Base-by-base conservation (phyloP, 35 echinoderm and acorn worm species). In the Diadema setosum region DNA sequence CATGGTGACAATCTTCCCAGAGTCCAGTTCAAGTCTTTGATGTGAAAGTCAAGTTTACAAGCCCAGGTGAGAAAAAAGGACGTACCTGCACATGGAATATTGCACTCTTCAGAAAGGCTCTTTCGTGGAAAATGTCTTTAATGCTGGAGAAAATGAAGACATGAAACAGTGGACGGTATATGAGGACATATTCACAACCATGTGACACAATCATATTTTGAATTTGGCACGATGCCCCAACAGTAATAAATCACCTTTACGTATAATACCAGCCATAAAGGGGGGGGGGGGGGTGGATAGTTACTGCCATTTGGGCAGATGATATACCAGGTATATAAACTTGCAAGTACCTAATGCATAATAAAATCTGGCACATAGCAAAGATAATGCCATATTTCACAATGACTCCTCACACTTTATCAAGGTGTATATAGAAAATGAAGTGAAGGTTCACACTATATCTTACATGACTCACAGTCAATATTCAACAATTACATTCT, bases 1-100 rank as follows among this genome's bases (percentile, higher is more conserved):
- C n/a, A n/a, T n/a, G n/a, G n/a, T n/a, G n/a, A n/a, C n/a, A n/a
- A n/a, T n/a, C n/a, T n/a, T n/a, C n/a, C n/a, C n/a, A n/a, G n/a
- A n/a, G n/a, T n/a, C n/a, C n/a, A n/a, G n/a, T n/a, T n/a, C n/a
- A n/a, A n/a, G n/a, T n/a, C n/a, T n/a, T n/a, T n/a, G n/a, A n/a
- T n/a, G n/a, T n/a, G n/a, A n/a, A n/a, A n/a, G n/a, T n/a, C n/a
- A n/a, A n/a, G n/a, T n/a, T n/a, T n/a, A n/a, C n/a, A n/a, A n/a
- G n/a, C n/a, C n/a, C n/a, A n/a, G n/a, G n/a, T n/a, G n/a, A n/a
- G n/a, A n/a, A n/a, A n/a, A n/a, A n/a, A 12, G 0, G 24, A 91
- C 87, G 46, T 39, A 97, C 95, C 95, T 97, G 96, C 12, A 99
- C 96, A 91, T 94, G 89, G 57, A 98, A 98, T n/a, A 98, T 93